Evolutionary conservation across 2,113 vertebrate genomes (phyloP).

Genomic region (Chinchilla lanigera): DNA sequence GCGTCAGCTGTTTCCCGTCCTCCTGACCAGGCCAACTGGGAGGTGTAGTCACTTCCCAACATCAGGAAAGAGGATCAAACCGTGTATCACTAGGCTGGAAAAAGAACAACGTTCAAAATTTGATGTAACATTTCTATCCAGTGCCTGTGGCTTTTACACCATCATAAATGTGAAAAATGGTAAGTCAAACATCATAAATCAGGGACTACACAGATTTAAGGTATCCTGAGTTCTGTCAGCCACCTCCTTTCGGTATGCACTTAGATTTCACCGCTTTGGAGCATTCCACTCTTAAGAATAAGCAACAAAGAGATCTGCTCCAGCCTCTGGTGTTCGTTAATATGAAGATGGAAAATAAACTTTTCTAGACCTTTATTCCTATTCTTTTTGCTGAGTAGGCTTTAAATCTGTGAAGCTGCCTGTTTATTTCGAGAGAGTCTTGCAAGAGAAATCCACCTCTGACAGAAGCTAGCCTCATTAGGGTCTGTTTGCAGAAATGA

Average conservation of each 20-base stretch:
- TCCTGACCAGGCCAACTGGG: not conserved
- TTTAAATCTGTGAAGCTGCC: not conserved
- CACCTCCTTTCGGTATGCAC: not conserved
- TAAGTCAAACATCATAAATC: not conserved
- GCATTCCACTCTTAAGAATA: not conserved
- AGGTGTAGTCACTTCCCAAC: too few relatives aligned
- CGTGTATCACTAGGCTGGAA: not conserved
- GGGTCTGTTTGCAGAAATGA: slow-evolving; percentile 31
- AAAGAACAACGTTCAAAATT: not conserved
- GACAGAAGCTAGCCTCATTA: not conserved
- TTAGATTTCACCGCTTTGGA: not conserved
- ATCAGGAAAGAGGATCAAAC: not conserved
- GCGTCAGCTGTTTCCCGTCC: not conserved
- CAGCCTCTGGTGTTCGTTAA: not conserved
- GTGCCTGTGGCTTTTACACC: not conserved
- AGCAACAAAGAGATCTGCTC: not conserved
- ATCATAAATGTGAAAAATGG: not conserved
- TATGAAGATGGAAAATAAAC: not conserved
- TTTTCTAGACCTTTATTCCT: not conserved
- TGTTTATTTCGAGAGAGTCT: not conserved
- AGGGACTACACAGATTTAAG: not conserved
- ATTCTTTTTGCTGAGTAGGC: not conserved
- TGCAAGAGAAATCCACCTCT: not conserved
- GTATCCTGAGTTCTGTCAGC: not conserved
- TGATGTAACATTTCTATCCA: not conserved